phyloP scores from a whole-genome alignment of 2,113 vertebrate species.

The Ctenomys sociabilis region DNA sequence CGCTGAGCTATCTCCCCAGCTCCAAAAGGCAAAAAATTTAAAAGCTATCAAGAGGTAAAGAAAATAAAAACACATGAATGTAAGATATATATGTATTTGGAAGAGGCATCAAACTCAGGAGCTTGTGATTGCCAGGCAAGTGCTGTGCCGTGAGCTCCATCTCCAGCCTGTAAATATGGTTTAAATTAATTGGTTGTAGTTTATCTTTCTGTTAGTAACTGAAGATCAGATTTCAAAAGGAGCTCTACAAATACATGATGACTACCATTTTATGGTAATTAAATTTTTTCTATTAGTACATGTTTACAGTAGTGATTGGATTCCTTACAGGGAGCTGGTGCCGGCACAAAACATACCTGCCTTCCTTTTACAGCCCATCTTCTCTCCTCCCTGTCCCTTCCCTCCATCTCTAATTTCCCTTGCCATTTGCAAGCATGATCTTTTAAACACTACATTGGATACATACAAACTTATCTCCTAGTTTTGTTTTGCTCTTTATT shows the following conservation, averaged over 20 bases:
- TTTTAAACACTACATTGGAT: too few relatives aligned
- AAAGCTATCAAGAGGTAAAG: not conserved
- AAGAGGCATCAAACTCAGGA: too few relatives aligned
- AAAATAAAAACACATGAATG: not conserved
- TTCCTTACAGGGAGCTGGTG: not conserved
- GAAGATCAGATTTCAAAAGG: not conserved
- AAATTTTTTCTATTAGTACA: not conserved
- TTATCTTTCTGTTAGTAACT: slow-evolving; percentile 3
- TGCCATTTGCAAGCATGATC: not conserved
- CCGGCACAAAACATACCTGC: not conserved
- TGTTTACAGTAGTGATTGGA: not conserved
- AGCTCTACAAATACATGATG: not conserved
- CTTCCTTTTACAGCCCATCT: not conserved
- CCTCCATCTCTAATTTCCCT: not conserved
- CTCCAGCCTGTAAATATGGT: not conserved
- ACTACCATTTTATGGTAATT: not conserved
- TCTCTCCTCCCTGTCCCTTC: not conserved
- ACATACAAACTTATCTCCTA: too few relatives aligned
- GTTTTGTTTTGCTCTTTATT: not conserved
- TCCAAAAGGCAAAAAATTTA: not conserved
- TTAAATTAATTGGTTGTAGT: not conserved
- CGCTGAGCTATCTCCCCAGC: too few relatives aligned
- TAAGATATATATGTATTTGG: not conserved
- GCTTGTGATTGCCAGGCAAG: too few relatives aligned
- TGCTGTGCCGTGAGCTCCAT: too few relatives aligned